phyloP scores from a whole-genome alignment of 2,113 vertebrate genomes.

The Chaetorhynchus papuensis region DNA sequence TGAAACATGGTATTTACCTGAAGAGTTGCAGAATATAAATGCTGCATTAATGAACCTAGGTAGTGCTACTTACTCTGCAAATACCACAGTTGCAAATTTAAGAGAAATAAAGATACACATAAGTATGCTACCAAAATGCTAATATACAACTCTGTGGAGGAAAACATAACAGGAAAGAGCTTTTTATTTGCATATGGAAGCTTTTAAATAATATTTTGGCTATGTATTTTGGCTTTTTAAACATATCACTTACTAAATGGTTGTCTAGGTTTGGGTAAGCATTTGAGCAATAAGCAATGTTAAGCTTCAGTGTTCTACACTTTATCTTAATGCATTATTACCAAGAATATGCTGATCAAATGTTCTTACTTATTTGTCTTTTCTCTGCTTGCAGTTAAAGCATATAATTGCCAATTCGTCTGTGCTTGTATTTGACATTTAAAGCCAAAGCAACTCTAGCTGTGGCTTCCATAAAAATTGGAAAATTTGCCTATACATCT shows the following conservation, averaged over 20 bases:
- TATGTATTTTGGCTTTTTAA: neutral
- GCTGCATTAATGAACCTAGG: neutral
- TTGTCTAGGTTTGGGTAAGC: neutral
- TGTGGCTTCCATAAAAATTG: neutral
- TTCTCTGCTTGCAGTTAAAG: neutral
- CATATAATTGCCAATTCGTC: neutral
- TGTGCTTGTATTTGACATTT: neutral
- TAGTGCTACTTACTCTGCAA: neutral
- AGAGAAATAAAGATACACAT: neutral
- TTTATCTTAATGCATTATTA: neutral
- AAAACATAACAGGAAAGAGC: neutral
- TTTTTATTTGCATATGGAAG: neutral
- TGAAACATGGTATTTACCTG: neutral
- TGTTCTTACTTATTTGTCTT: neutral
- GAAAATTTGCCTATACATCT: neutral
- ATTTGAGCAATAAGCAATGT: neutral
- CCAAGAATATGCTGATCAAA: neutral
- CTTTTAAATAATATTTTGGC: neutral
- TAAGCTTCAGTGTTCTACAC: neutral
- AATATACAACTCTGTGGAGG: neutral
- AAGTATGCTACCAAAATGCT: neutral
- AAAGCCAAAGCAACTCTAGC: neutral
- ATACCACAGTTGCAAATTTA: neutral
- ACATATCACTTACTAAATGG: neutral
- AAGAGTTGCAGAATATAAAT: conserved; percentile 29